These are phyloP conservation scores for Microdon myrmicae DNA, from an alignment of 2,888 invertebrate species.

Conservation along the genomic window DNA sequence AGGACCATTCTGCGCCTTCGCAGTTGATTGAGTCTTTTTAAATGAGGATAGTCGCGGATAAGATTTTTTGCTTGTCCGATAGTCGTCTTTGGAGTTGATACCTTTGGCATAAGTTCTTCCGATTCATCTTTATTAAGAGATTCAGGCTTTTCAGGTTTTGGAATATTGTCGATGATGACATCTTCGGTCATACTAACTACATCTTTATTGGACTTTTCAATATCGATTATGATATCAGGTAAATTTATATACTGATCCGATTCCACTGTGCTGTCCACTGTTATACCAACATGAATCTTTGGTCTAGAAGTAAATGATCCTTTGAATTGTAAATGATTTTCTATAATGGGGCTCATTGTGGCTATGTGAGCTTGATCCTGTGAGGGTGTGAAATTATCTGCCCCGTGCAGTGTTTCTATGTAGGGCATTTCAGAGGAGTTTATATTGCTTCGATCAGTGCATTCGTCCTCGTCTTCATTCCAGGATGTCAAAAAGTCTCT, in stretches of 20 bases:
- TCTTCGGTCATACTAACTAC: conserved; percentile 24
- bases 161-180: conserved; percentile 12
- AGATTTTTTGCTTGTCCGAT: background rate
- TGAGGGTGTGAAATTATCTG: conserved; percentile 20
- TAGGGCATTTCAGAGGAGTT: conserved; percentile 24
- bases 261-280: conserved; percentile 56
- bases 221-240: conserved; percentile 66
- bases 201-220: conserved; percentile 61
- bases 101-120: conserved; percentile 25
- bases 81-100: background rate
- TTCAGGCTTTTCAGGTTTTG: conserved; percentile 25
- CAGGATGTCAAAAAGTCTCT: conserved; percentile 65
- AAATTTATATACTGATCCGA: conserved; percentile 61
- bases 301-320: conserved; percentile 51
- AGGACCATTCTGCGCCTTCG: too few species aligned
- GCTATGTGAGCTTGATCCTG: conserved; percentile 40
- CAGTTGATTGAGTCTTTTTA: background rate
- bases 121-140: conserved; percentile 21
- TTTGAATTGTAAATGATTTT: conserved; percentile 53
- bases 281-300: conserved; percentile 57
- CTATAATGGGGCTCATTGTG: conserved; percentile 20
- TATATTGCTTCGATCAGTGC: conserved; percentile 22
- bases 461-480: conserved; percentile 66
- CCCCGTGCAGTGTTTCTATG: conserved; percentile 30
- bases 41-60: too few species aligned